Evolutionary conservation across 2,797 vertebrate species (phyloP), one percentile per base, ranked within the genome.

Genomic region (Rhodeus uyekii): DNA sequence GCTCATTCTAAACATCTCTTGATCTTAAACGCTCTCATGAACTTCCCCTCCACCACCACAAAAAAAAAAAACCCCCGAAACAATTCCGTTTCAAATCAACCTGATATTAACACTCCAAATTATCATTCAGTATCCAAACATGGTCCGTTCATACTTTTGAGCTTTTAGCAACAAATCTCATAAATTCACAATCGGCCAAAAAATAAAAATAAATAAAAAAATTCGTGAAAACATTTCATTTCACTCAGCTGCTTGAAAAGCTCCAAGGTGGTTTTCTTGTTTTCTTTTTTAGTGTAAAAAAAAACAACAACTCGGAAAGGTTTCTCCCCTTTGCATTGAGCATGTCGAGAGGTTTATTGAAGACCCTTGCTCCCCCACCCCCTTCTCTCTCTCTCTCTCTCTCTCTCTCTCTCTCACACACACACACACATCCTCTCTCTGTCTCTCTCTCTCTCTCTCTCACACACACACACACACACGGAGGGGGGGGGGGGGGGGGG

Each of bases 381-480:
- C 88, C 85, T 80, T 50, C 55, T 58, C 82, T 71, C 61, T 67
- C 80, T 22, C 64, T 44, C 65, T 42, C 73, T n/a, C n/a, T n/a
- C n/a, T n/a, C 50, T 61, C 81, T 76, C 60, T 67, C 80, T 22
- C 64, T 44, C 65, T 42, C 82, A 44, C 82, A 53, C 48, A 34
- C 76, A 27, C 67, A 79, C 72, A 69, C 80, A 64, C 82, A 67
- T n/a, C n/a, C 82, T 71, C 61, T 67, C 80, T 22, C 64, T 44
- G 60, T 42, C 73, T n/a, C n/a, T n/a, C n/a, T n/a, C 50, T 61
- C 81, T 76, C 60, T 67, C 80, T 22, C 64, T 44, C 65, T 42
- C 50, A 90, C 88, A 91, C 90, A 90, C 90, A 91, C 89, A 82
- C 87, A 87, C 87, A 90, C 89, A 87, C 90, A 87, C 85, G 84